Base-by-base conservation (phyloP, 2,797 vertebrate species). In the Nannoperca australis region DNA sequence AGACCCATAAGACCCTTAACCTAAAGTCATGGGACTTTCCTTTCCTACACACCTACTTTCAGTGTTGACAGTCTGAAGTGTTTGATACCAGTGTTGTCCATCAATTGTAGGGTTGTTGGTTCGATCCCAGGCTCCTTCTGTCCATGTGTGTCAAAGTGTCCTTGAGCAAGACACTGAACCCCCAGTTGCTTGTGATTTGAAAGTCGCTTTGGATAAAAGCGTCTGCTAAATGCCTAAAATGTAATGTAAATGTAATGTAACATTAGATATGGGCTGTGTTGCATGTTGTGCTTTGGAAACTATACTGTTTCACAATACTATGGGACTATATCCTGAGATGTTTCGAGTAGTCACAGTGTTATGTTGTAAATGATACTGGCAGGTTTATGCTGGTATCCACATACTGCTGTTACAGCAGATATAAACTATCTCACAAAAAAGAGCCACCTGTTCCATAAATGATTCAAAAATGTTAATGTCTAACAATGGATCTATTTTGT, bases 321-420 rank as follows among this genome's bases (percentile, higher is more conserved):
- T 59, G 44, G 50, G 56, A 75, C 66, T 2, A n/a, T 69, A 32
- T 44, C 70, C 20, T 22, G 32, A 73, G 69, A 55, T 5, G 40
- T 75, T 22, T 71, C 27, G 9, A 51, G 22, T 30, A 32, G 36
- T 20, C 18, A 54, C 3, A 24, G 40, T 56, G 42, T 62, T 84
- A 12, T 55, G 30, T 6, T 84, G 73, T 76, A 79, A 83, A 63
- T 42, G 58, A 86, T 70, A 71, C 76, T 30, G 34, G 6, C 61
- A 62, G 50, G 12, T 56, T 71, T 3, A 62, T 81, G 75, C 36
- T 79, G 85, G 64, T 68, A 73, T 78, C 36, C 9, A 50, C 36
- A 38, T 24, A 20, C 32, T 49, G 8, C 59, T 70, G 10, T 47
- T 36, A 20, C 14, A 15, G 15, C 17, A 12, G 15, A 74, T 54